A percentile compares a stretch with the other conserved stretches of the same genome.
phyloP scores from a whole-genome alignment of 2,113 vertebrate genomes.

The Notechis scutatus region DNA sequence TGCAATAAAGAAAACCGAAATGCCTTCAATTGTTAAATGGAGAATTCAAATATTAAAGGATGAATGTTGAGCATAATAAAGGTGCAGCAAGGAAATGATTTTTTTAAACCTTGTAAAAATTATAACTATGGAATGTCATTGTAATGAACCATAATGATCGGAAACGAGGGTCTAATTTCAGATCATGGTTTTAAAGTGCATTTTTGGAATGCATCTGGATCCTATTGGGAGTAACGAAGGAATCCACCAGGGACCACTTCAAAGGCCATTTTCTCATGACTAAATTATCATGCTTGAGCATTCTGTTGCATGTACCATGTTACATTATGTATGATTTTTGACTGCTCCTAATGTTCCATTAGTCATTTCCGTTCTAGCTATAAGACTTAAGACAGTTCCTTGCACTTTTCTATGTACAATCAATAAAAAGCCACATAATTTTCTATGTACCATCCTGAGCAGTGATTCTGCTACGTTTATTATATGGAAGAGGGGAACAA shows the following conservation, averaged over 20 bases:
- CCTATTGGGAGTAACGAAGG: conserved; percentile 50
- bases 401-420: accelerated
- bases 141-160: conserved; percentile 47
- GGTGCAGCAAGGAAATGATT: conserved; percentile 30
- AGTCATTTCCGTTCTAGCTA: conserved; percentile 40
- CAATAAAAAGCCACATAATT: not conserved
- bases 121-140: conserved; percentile 49
- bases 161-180: conserved; percentile 32
- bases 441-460: not conserved
- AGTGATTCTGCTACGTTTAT: not conserved
- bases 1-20: not conserved
- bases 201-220: conserved; percentile 62
- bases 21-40: not conserved
- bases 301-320: conserved; percentile 27
- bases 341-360: conserved; percentile 49
- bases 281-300: conserved; percentile 45
- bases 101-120: conserved; percentile 28
- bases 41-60: not conserved
- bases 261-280: conserved; percentile 58
- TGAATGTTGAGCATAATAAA: conserved; percentile 27
- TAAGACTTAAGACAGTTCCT: not conserved
- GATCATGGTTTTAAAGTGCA: conserved; percentile 53
- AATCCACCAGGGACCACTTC: conserved; percentile 60
- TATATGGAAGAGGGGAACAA: not conserved
- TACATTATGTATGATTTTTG: conserved; percentile 52